Evolutionary conservation across 1,140 invertebrate species (phyloP).

Genomic region (Megalonaias nervosa): DNA sequence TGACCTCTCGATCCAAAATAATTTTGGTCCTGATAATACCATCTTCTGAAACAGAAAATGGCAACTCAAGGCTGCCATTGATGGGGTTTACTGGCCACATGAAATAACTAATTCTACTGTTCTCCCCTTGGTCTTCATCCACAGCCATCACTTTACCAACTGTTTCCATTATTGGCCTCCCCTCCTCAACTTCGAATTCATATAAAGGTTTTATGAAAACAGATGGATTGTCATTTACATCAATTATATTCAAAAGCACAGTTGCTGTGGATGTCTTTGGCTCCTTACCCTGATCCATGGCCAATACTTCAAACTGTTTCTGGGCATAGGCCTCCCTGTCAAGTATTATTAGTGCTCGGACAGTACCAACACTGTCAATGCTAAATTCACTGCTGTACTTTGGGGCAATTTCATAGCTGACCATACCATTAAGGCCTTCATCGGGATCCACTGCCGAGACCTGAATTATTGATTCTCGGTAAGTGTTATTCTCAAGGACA

Average conservation of each 20-base stretch:
- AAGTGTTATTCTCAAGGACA: constrained; percentile 52
- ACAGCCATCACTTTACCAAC: constrained; percentile 29
- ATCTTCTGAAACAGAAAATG: constrained; percentile 30
- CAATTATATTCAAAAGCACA: constrained; percentile 24
- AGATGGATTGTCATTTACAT: constrained; percentile 34
- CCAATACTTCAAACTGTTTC: constrained; percentile 30
- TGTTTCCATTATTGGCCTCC: constrained; percentile 16
- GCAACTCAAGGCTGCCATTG: constrained; percentile 17
- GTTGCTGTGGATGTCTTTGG: constrained; percentile 24
- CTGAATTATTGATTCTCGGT: constrained; percentile 35
- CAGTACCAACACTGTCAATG: constrained; percentile 12
- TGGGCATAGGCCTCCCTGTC: constrained; percentile 24
- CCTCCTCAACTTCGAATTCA: constrained; percentile 38
- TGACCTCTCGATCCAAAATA: constrained; percentile 31
- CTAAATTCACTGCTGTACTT: constrained; percentile 28
- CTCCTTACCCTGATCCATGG: constrained; percentile 22
- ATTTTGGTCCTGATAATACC: constrained; percentile 31
- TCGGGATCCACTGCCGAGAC: constrained; percentile 36
- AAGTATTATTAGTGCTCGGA: constrained; percentile 20
- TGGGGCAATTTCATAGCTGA: constrained; percentile 43
- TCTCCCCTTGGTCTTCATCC: constrained; percentile 27
- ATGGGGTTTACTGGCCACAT: constrained; percentile 12
- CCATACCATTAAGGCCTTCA: constrained; percentile 27
- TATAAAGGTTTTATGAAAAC: constrained; percentile 29
- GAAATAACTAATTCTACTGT: constrained; percentile 21